Evolutionary conservation across 1,140 invertebrate genomes (phyloP).

Genomic region (Batillaria attramentaria): DNA sequence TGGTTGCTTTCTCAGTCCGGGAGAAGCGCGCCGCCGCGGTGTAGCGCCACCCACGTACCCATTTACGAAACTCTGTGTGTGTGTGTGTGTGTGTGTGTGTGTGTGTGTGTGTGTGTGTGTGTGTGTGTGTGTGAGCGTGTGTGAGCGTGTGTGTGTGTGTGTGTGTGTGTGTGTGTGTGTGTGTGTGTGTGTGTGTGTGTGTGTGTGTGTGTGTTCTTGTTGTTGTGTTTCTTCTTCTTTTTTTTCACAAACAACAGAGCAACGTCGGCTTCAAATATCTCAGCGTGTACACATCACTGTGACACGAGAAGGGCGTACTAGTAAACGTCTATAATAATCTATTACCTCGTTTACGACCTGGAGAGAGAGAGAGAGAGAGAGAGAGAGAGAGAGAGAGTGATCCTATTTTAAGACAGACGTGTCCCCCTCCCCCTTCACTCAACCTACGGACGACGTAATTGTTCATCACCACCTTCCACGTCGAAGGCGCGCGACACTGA

Average conservation of each 20-base stretch:
- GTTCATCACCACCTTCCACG: too few species aligned
- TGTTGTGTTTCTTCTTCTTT: neutral
- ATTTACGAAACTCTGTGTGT: conserved; percentile 7
- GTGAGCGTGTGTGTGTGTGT: conserved; percentile 3
- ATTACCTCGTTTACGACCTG: neutral
- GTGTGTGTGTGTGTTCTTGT: neutral
- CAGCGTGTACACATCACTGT: too few species aligned
- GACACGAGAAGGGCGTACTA: neutral
- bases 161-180: conserved; percentile 21
- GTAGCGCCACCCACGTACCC: too few species aligned
- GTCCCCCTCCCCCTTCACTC: too few species aligned
- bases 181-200: conserved; percentile 20
- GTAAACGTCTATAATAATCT: neutral
- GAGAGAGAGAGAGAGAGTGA: neutral
- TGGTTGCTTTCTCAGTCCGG: too few species aligned
- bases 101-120: neutral
- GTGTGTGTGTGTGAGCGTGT: conserved; percentile 8
- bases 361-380: neutral
- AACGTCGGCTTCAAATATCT: too few species aligned
- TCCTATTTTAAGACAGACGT: too few species aligned
- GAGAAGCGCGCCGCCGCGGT: too few species aligned
- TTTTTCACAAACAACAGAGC: neutral
- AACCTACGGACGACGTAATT: too few species aligned
- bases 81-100: conserved; percentile 9
- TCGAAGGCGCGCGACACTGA: too few species aligned